These are phyloP conservation scores for Anaspis maculata DNA, from an alignment of 2,888 invertebrate genomes.

Conservation along the genomic window DNA sequence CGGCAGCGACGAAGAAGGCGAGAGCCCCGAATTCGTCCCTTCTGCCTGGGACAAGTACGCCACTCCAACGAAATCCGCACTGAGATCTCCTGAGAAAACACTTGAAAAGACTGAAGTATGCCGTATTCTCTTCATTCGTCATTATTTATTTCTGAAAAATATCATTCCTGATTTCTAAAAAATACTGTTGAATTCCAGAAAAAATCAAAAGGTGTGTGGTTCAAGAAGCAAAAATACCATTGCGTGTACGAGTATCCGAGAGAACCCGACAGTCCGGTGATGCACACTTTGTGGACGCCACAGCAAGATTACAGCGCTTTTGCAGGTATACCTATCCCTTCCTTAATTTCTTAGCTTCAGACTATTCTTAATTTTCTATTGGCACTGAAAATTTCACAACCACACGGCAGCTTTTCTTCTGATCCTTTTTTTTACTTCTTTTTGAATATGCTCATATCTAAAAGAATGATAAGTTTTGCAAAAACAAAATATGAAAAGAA, in stretches of 20 bases:
- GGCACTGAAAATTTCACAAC: no score
- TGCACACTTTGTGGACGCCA: slow-evolving; percentile 38
- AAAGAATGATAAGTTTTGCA: no score
- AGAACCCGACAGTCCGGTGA: slow-evolving; percentile 48
- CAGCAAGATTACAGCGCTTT: slow-evolving; percentile 33
- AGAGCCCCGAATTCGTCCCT: slow-evolving; percentile 62
- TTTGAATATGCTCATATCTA: no score
- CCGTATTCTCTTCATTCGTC: no score
- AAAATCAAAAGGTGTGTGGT: slow-evolving; percentile 52
- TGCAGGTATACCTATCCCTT: slow-evolving; percentile 39
- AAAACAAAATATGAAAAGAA: no score
- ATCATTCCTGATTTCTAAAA: slow-evolving; percentile 1
- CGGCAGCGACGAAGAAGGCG: slow-evolving; percentile 52
- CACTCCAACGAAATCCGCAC: slow-evolving; percentile 65
- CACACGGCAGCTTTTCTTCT: no score
- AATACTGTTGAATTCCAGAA: slow-evolving; percentile 22
- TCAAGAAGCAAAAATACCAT: slow-evolving; percentile 76
- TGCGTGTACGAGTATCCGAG: slow-evolving; percentile 79
- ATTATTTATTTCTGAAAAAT: slow-evolving; percentile 1
- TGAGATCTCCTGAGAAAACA: slow-evolving; percentile 54
- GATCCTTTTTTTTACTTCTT: no score
- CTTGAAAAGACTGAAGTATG: slow-evolving; percentile 29
- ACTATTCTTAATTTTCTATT: background rate
- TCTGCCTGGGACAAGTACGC: slow-evolving; percentile 76
- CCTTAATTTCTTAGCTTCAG: background rate